A percentile compares a stretch with the other conserved stretches of the same genome.
phyloP scores from a whole-genome alignment of 1,140 invertebrate genomes.

The Achatina immaculata region DNA sequence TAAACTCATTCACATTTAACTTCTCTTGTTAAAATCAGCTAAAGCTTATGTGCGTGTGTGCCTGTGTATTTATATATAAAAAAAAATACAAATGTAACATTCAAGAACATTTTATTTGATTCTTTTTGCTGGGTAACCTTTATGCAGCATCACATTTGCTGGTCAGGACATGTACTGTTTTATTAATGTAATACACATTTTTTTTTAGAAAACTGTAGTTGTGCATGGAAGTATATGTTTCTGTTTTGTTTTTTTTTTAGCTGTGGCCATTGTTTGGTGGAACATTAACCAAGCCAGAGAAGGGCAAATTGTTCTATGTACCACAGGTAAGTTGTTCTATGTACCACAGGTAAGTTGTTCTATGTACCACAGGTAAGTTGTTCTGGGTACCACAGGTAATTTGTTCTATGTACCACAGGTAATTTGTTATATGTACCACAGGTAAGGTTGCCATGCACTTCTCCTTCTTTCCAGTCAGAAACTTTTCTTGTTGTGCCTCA shows the following conservation, averaged over 20 bases:
- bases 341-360: constrained; percentile 92
- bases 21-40: too few species aligned
- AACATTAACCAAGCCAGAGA: constrained; percentile 90
- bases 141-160: too few species aligned
- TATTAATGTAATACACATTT: not conserved
- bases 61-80: too few species aligned
- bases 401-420: constrained; percentile 98
- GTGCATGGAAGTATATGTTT: not conserved
- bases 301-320: constrained; percentile 96
- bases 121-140: too few species aligned
- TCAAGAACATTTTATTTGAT: too few species aligned
- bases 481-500: too few species aligned
- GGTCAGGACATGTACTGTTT: too few species aligned
- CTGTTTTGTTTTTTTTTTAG: constrained; percentile 67
- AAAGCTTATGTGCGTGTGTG: too few species aligned
- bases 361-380: constrained; percentile 91
- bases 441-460: constrained; percentile 79
- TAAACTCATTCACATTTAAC: too few species aligned
- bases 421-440: constrained; percentile 99
- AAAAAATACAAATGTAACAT: too few species aligned
- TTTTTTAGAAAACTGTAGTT: not conserved
- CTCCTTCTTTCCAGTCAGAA: too few species aligned
- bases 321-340: constrained; percentile 85
- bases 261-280: constrained; percentile 97
- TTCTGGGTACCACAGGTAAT: constrained; percentile 80